phyloP scores from a whole-genome alignment of 2,797 vertebrate species.

The Syngnathus rostellatus region DNA sequence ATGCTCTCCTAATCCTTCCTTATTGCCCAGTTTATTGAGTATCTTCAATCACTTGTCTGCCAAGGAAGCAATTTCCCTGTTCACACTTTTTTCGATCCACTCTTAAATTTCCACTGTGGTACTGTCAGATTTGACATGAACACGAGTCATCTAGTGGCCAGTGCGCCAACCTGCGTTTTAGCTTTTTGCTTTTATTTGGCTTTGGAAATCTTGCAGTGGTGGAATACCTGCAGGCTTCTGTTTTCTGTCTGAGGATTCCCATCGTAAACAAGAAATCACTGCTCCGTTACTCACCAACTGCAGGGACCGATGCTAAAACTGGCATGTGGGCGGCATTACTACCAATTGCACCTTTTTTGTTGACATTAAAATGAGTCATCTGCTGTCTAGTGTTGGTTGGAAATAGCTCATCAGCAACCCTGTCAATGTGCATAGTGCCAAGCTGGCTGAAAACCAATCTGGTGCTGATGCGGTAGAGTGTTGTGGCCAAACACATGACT shows the following conservation, averaged over 20 bases:
- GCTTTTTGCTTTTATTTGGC: constrained; percentile 24
- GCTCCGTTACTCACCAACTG: constrained; percentile 31
- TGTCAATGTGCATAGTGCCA: constrained; percentile 44
- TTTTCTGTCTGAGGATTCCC: constrained; percentile 30
- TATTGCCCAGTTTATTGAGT: constrained; percentile 47
- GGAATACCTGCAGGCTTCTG: constrained; percentile 41
- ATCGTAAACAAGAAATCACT: constrained; percentile 47
- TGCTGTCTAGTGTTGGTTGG: constrained; percentile 30
- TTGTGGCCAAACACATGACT: constrained; percentile 42
- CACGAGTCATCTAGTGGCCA: constrained; percentile 31
- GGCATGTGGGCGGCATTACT: constrained; percentile 11
- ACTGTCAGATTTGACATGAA: constrained; percentile 37
- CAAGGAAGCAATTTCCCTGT: constrained; percentile 45
- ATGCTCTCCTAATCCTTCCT: constrained; percentile 53
- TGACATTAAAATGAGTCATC: constrained; percentile 57
- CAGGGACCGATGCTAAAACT: constrained; percentile 26
- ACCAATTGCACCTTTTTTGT: constrained; percentile 31
- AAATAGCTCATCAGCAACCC: constrained; percentile 34
- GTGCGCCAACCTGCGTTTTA: constrained; percentile 18
- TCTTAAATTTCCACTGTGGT: constrained; percentile 39
- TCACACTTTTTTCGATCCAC: constrained; percentile 30
- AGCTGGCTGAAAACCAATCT: constrained; percentile 61
- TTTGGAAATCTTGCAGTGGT: constrained; percentile 42
- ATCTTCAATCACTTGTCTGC: constrained; percentile 45
- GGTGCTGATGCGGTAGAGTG: constrained; percentile 62